Base-by-base conservation (phyloP, 2,113 vertebrate species). In the Romanogobio albipinnatus region DNA sequence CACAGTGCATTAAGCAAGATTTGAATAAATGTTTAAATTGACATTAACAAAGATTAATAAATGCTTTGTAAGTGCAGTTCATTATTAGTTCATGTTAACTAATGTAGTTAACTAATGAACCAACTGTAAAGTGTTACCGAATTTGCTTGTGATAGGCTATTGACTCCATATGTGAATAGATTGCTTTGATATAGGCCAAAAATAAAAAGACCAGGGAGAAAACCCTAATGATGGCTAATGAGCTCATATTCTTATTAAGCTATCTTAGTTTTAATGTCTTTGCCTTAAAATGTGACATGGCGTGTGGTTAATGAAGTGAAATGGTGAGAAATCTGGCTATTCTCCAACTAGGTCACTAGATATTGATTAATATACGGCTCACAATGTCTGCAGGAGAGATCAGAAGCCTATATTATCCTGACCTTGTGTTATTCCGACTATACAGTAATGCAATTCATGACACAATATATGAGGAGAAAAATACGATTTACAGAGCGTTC, bases 261-360 rank as follows among this genome's bases (percentile, higher is more conserved):
- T 68, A 15, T 3, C 17, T 36, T 39, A 3, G 22, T 73, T 24
- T 74, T 26, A 49, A 49, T 66, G 13, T 47, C 10, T 15, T 26
- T 22, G 53, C 11, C 56, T 58, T n/a, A n/a, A 58, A 58, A 77
- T 39, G 5, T 36, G 9, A 4, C 1, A 70, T 43, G 66, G 43
- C 17, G 66, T 39, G 5, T 77, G 19, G 39, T n/a, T 58, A 58
- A 58, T 45, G 39, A 76, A 53, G 74, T 26, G 47, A 29, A 75
- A 78, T 24, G n/a, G 56, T 47, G 17, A 15, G 4, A 29, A 15
- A 64, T 64, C 11, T 29, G 39, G 39, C 77, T 39, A 36, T n/a
- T 56, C 29, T 64, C 59, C 59, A 80, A 64, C 14, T 80, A 26
- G 77, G 77, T 80, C 77, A 80, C 5, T 15, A 29, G n/a, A 80